These are phyloP conservation scores for Pelecanus crispus DNA, from an alignment of 2,113 vertebrate genomes.

Conservation along the genomic window DNA sequence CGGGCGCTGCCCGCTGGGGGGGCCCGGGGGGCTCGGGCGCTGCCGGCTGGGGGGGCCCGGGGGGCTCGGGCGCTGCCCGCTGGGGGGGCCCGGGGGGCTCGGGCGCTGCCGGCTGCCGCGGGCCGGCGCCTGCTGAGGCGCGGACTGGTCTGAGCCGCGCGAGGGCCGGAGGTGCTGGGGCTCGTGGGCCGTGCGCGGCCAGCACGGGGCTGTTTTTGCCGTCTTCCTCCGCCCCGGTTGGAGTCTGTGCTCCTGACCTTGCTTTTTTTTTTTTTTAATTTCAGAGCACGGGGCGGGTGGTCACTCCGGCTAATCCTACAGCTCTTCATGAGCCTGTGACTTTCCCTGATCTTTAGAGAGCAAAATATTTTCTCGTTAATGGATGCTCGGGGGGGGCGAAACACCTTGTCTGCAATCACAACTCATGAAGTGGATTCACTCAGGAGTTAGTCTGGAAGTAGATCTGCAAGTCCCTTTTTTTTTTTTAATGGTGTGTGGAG, in stretches of 20 bases:
- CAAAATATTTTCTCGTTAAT: neutral
- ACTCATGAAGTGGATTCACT: fast-evolving
- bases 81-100: no score
- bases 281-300: neutral
- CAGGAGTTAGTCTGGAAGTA: neutral
- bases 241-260: neutral
- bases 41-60: no score
- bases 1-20: no score
- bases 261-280: neutral
- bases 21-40: no score
- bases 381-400: fast-evolving
- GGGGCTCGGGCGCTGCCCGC: no score
- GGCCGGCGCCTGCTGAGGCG: no score
- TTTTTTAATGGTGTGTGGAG: neutral
- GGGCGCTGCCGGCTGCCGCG: neutral
- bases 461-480: neutral
- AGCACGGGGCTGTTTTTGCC: fast-evolving
- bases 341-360: no score
- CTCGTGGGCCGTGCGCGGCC: fast-evolving
- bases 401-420: neutral
- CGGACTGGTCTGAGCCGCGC: neutral
- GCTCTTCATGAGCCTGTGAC: fast-evolving
- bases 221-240: no score
- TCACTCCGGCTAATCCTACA: neutral
- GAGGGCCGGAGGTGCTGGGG: neutral